Base-by-base conservation (phyloP, 2,797 vertebrate genomes). In the Pipistrellus pipistrellus region DNA sequence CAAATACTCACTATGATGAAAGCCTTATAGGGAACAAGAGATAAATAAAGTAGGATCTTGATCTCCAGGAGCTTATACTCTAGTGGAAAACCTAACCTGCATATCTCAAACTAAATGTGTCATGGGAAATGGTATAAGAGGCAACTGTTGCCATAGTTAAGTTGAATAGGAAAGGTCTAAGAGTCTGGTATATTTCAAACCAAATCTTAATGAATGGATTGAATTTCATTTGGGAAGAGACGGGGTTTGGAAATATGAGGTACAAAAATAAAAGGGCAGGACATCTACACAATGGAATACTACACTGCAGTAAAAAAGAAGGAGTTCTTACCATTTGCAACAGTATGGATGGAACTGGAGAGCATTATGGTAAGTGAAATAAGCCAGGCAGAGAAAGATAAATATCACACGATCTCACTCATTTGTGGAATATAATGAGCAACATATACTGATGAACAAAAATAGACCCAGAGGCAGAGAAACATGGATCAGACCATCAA, bases 131-230 rank as follows among this genome's bases (percentile, higher is more conserved):
- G 17, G n/a, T 12, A 53, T 20, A 41, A 10, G 17, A 17, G 41
- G 41, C 66, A 81, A 20, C 3, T 53, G 55, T 0, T 41, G 20
- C 25, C 84, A 57, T 0, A 46, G 59, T 62, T 51, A 71, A 72
- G 55, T 35, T 84, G 25, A 81, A 88, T 4, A 64, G 23, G 71
- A 48, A 72, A 53, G 12, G 3, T 85, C 92, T 90, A 64, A 38
- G 41, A 75, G 30, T 41, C 25, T 14, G 27, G 76, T 30, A 25
- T 51, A 85, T 48, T 76, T 75, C 21, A 80, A 62, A 66, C 13
- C 14, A 41, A 96, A 72, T 93, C 66, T 66, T 76, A 71, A 95
- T 81, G 35, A 92, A 84, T n/a, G 44, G 4, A 55, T 3, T 76
- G 35, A 30, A 89, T 64, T 78, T 94, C 80, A 71, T 21, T 46